Base-by-base conservation (phyloP, 2,797 vertebrate genomes). In the Sarcoramphus papa region DNA sequence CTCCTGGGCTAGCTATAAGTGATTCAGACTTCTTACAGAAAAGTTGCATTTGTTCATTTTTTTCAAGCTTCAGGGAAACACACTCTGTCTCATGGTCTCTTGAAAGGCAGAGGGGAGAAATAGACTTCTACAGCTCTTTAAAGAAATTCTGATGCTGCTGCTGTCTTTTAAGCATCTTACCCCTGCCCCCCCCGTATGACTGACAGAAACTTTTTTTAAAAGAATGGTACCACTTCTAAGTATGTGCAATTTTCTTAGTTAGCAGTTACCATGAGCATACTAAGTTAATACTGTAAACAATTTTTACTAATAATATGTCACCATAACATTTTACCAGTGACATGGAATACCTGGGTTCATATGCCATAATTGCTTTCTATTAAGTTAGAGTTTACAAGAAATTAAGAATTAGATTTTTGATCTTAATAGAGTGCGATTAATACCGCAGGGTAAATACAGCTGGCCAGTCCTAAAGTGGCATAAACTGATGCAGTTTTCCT, bases 1-100 rank as follows among this genome's bases (percentile, higher is more conserved):
- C 97, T 97, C 97, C 78, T 69, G 94, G 97, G 96, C 98, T 98
- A 96, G 95, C 97, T 98, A 96, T 97, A 98, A 98, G 98, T 98
- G 98, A 98, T 98, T 98, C 82, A 97, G 97, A 93, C 43, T 97
- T 97, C 89, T 88, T 94, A 96, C 53, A 96, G 78, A 93, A 97
- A 97, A 97, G 63, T 94, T 97, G 45, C 47, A 63, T 97, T 95
- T 97, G 56, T 91, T 92, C 54, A 80, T 93, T 95, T 96, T 45
- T 81, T 92, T 45, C 84, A 94, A 70, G 90, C 84, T 97, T 97
- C 56, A 93, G 28, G 92, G 89, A 95, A 93, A 90, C 21, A 12
- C 33, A 59, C 33, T 93, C n/a, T 74, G 14, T 90, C 31, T 94
- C 17, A n/a, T 2, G 9, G 23, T 56, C 53, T 91, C 83, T 97